phyloP scores from a whole-genome alignment of 2,113 vertebrate genomes.

The Pangasianodon gigas region DNA sequence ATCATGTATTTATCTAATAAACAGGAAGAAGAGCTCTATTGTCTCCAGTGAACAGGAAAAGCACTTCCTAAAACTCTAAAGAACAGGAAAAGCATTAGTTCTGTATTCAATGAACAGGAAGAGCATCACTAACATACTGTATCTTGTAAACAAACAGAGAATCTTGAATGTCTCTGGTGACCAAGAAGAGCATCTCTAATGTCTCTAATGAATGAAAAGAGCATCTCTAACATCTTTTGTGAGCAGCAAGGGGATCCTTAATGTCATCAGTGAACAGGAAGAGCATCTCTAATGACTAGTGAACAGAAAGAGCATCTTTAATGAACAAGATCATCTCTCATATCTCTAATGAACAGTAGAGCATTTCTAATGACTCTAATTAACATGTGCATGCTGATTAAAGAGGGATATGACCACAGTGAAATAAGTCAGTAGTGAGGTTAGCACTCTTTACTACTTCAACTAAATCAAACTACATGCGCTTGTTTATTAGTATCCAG shows the following conservation, averaged over 20 bases:
- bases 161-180: not conserved
- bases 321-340: not conserved
- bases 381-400: not conserved
- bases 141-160: not conserved
- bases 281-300: not conserved
- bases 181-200: not conserved
- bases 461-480: not conserved
- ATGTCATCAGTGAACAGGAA: not conserved
- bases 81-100: not conserved
- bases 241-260: not conserved
- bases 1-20: not conserved
- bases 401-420: not conserved
- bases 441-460: not conserved
- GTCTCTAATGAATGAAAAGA: not conserved
- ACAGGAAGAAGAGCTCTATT: not conserved
- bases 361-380: not conserved
- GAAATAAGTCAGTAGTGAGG: not conserved
- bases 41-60: not conserved
- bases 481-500: not conserved
- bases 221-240: not conserved
- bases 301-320: not conserved
- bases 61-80: not conserved
- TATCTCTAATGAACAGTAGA: slow-evolving; percentile 11
- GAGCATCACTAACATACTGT: not conserved
- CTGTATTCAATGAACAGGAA: not conserved